These are phyloP conservation scores for Eunapius fragilis DNA, from an alignment of 37 sponge, comb jelly and placozoan species.

Conservation along the genomic window DNA sequence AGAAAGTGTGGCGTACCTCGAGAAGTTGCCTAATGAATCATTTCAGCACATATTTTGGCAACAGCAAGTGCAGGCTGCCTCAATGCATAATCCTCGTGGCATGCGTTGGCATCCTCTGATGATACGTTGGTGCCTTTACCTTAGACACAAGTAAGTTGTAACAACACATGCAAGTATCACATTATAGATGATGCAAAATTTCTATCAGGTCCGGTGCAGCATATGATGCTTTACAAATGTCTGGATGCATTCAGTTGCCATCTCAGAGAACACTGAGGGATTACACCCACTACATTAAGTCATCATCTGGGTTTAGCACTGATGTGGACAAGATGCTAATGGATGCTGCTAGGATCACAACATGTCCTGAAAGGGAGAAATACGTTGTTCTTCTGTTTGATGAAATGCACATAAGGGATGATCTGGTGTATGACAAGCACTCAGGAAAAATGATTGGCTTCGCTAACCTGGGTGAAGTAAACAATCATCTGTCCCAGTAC, in stretches of 20 bases:
- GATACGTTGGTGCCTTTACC: no score
- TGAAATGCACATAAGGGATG: constrained; percentile 59
- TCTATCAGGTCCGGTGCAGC: constrained; percentile 13
- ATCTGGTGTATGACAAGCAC: constrained; percentile 59
- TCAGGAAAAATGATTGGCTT: constrained; percentile 57
- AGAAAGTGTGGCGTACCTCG: no score
- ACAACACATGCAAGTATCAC: no score
- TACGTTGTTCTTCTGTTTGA: constrained; percentile 43
- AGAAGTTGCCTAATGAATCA: no score
- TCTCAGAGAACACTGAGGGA: constrained; percentile 56
- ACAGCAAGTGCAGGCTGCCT: no score
- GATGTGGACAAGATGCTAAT: constrained; percentile 44
- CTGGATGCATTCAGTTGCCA: neutral
- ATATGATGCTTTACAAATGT: constrained; percentile 21
- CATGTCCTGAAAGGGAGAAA: constrained; percentile 43
- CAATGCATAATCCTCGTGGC: no score
- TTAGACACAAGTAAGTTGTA: no score
- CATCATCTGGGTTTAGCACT: constrained; percentile 23
- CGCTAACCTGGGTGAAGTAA: constrained; percentile 39
- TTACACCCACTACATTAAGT: no score
- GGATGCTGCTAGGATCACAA: constrained; percentile 16
- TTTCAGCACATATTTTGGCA: no score
- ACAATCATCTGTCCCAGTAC: constrained; percentile 19
- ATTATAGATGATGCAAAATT: no score
- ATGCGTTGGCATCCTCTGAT: no score